Conservation (phyloP, 2,888 invertebrate species). For the Galerucella calmariensis region DNA sequence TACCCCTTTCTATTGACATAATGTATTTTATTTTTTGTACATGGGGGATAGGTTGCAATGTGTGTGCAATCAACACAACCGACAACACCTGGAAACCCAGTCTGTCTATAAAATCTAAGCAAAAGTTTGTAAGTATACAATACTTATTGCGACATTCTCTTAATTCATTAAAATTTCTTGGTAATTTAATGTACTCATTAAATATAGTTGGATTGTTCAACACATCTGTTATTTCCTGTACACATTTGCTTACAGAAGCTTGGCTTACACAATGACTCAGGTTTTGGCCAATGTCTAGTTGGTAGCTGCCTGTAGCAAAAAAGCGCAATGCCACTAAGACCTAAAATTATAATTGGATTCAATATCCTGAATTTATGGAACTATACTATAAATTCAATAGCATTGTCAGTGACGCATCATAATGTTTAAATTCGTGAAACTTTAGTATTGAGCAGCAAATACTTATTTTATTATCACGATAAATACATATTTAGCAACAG, state of each 20-base stretch:
- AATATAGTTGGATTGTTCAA: conserved; percentile 7
- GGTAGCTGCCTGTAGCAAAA: no score
- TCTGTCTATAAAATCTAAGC: conserved; percentile 7
- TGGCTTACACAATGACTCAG: conserved; percentile 10
- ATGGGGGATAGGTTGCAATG: conserved; percentile 6
- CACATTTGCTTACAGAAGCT: conserved; percentile 17
- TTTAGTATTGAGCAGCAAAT: no score
- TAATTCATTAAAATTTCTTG: background rate
- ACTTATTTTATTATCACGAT: no score
- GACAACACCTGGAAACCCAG: conserved; percentile 23
- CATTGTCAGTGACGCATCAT: no score
- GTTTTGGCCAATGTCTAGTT: background rate
- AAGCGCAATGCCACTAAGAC: no score
- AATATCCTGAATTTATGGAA: no score
- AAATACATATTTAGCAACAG: no score
- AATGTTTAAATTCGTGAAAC: no score
- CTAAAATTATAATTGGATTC: no score
- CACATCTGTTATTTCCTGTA: conserved; percentile 16
- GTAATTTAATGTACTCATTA: background rate
- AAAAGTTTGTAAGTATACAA: background rate
- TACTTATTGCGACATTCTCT: no score
- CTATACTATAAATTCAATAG: no score
- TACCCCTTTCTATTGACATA: conserved; percentile 27
- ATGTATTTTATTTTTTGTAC: conserved; percentile 3
- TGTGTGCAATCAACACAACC: conserved; percentile 30